Evolutionary conservation across 2,888 invertebrate species (phyloP).

Genomic region (Neoaliturus tenellus): DNA sequence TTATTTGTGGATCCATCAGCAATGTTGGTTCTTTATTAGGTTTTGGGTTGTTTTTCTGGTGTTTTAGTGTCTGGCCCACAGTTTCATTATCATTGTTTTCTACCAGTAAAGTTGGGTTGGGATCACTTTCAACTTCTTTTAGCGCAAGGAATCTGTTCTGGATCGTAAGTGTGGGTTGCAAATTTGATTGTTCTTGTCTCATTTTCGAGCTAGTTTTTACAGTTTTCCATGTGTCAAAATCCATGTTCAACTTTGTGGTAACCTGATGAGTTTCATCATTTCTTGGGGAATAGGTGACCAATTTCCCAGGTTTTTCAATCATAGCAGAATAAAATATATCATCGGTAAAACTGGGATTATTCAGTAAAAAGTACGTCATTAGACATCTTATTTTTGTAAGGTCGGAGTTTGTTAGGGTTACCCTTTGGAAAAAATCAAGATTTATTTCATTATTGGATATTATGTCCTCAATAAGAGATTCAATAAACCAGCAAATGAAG

Average conservation of each 20-base stretch:
- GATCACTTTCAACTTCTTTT: background rate
- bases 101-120: background rate
- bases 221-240: background rate
- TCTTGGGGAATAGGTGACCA: background rate
- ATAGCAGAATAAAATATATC: background rate
- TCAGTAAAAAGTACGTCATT: slow-evolving; percentile 17
- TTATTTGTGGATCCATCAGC: background rate
- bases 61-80: background rate
- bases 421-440: background rate
- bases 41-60: background rate
- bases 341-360: background rate
- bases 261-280: background rate
- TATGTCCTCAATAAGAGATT: background rate
- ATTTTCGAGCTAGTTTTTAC: background rate
- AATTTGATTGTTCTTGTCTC: background rate
- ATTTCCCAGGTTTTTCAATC: background rate
- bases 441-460: background rate
- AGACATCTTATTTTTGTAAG: background rate
- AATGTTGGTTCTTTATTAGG: background rate
- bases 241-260: background rate
- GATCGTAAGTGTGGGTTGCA: background rate
- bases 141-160: slow-evolving; percentile 5
- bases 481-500: slow-evolving; percentile 2
- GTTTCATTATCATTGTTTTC: too few relatives aligned
- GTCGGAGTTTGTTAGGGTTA: background rate